phyloP scores from a whole-genome alignment of 2,888 invertebrate species.

The Liopterus haemorrhoidalis region DNA sequence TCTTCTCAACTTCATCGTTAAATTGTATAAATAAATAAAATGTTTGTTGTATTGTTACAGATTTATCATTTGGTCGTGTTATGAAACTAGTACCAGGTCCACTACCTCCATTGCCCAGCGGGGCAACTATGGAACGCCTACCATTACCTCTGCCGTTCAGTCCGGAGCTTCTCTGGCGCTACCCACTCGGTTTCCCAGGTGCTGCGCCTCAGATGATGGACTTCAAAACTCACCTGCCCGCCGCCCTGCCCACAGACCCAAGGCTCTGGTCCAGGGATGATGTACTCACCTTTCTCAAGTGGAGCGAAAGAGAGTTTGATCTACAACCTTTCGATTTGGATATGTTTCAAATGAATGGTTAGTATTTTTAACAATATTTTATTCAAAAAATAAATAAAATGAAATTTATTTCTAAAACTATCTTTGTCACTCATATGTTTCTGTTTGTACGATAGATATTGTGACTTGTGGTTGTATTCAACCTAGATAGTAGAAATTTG shows the following conservation, averaged over 20 bases:
- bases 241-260: conserved; percentile 79
- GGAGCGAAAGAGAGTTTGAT: conserved; percentile 90
- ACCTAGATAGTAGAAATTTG: too few species aligned
- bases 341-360: conserved; percentile 93
- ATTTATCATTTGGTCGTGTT: conserved; percentile 36
- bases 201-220: conserved; percentile 65
- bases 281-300: conserved; percentile 78
- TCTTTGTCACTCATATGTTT: background rate
- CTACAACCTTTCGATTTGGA: conserved; percentile 87
- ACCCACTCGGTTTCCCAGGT: conserved; percentile 71
- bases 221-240: conserved; percentile 80
- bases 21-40: too few species aligned
- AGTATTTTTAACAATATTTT: conserved; percentile 33
- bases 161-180: conserved; percentile 82
- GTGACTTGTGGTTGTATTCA: too few species aligned
- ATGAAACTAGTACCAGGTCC: conserved; percentile 53
- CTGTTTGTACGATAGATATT: too few species aligned
- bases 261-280: conserved; percentile 87
- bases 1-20: conserved; percentile 33
- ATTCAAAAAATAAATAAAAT: too few species aligned
- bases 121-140: conserved; percentile 62
- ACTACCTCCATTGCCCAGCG: conserved; percentile 44
- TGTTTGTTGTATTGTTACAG: too few species aligned
- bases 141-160: conserved; percentile 74
- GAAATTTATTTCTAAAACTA: background rate